Base-by-base conservation (phyloP, 2,113 vertebrate species). In the Myotis lucifugus region DNA sequence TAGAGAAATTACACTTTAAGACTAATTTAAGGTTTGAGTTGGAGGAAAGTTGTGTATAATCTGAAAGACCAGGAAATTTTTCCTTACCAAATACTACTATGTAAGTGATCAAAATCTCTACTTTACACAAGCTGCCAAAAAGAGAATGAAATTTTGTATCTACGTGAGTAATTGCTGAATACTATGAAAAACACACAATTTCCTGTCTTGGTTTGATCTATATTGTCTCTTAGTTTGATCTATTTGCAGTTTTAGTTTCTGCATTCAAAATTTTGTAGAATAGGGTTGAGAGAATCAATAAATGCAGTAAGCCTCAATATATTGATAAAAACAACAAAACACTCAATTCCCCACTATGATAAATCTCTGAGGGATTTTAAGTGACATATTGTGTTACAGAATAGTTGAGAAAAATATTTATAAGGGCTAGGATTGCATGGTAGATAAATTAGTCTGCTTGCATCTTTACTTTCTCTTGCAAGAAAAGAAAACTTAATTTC, bases 291-390 rank as follows among this genome's bases (percentile, higher is more conserved):
- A 37, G 18, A 73, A 48, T 88, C 12, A 67, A 34, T 76, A 23
- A 72, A 37, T 21, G 7, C 34, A 72, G 52, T 37, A 13, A 77
- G 12, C 54, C 19, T 79, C 64, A 48, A 54, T 52, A 56, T 72
- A 56, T 48, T 78, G 37, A 85, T 66, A 25, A 95, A 87, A 87
- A 46, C 29, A 89, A n/a, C 79, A 32, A 72, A 93, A 64, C 13
- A 74, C 11, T 85, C 1, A 25, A 19, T 54, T 34, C 4, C 8
- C 66, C 2, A 42, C 40, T 19, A 42, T 77, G 8, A 12, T 70
- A 78, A 88, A 50, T 72, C 23, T 66, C 54, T 70, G 40, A 59
- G 34, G 34, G 34, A n/a, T 52, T 92, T 95, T 64, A 84, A 48
- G 32, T 10, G 4, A 92, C 61, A 37, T 84, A 5, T 25, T 78